phyloP scores from a whole-genome alignment of 2,113 vertebrate species.

The Daphoenositta chrysoptera region DNA sequence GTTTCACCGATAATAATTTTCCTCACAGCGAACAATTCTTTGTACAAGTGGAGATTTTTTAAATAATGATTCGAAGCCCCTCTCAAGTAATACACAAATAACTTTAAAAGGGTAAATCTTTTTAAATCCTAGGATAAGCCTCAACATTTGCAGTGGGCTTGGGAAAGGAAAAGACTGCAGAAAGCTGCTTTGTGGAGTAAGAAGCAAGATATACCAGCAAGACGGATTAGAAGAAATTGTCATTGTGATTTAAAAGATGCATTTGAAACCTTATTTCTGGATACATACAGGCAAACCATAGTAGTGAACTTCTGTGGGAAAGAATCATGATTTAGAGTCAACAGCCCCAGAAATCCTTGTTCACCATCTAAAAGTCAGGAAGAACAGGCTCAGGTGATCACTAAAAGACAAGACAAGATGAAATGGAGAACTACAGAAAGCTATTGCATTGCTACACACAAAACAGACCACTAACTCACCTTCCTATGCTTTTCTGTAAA shows the following conservation, averaged over 20 bases:
- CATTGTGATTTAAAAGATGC: neutral
- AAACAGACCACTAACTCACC: neutral
- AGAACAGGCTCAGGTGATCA: neutral
- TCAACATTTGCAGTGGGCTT: neutral
- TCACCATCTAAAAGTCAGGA: neutral
- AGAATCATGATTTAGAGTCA: neutral
- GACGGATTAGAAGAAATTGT: neutral
- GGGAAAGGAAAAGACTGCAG: neutral
- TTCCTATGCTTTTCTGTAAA: neutral
- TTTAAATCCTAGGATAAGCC: neutral
- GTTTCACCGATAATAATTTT: neutral
- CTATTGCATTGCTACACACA: neutral
- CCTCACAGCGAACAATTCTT: neutral
- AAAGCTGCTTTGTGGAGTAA: neutral
- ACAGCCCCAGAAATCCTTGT: neutral
- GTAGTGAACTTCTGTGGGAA: neutral
- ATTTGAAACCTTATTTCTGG: neutral
- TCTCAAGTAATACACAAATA: neutral
- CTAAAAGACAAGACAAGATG: neutral
- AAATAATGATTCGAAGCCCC: neutral
- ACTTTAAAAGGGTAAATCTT: neutral
- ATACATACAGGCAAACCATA: neutral
- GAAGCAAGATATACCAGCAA: neutral
- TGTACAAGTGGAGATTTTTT: neutral
- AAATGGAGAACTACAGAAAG: neutral